Percentiles rank a stretch among this genome's conserved stretches.
Conservation (phyloP, 2,113 vertebrate genomes). For the Strix uralensis region DNA sequence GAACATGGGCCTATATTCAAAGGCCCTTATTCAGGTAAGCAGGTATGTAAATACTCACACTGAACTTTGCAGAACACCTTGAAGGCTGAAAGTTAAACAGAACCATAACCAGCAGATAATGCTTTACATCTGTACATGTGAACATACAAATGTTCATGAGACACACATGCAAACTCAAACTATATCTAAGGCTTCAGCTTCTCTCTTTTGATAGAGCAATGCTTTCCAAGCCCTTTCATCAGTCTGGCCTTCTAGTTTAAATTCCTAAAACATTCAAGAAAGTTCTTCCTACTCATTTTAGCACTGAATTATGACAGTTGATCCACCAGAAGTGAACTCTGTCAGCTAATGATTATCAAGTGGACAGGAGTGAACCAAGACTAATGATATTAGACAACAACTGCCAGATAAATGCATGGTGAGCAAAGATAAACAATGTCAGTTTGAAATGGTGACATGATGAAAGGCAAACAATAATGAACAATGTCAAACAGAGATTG, state of each 20-base stretch:
- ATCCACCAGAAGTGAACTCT: not conserved
- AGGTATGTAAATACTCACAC: not conserved
- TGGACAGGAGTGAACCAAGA: not conserved
- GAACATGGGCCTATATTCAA: not conserved
- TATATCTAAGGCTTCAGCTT: not conserved
- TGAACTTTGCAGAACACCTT: not conserved
- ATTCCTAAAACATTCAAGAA: not conserved
- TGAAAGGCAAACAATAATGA: slow-evolving; percentile 11
- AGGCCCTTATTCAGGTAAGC: not conserved
- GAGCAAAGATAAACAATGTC: not conserved
- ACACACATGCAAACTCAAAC: not conserved
- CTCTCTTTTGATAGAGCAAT: not conserved
- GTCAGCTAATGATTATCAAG: not conserved
- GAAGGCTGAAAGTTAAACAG: not conserved
- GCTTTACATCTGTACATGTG: not conserved
- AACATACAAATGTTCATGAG: not conserved
- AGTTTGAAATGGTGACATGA: not conserved
- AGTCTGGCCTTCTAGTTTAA: not conserved
- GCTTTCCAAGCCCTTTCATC: rapidly evolving
- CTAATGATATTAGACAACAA: not conserved
- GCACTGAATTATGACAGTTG: not conserved
- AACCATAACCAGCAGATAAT: not conserved
- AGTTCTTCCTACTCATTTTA: not conserved
- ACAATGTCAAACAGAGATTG: not conserved
- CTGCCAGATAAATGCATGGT: not conserved